These are phyloP conservation scores for Bradynema listronoti DNA, from an alignment of 1,140 invertebrate species.

Conservation along the genomic window DNA sequence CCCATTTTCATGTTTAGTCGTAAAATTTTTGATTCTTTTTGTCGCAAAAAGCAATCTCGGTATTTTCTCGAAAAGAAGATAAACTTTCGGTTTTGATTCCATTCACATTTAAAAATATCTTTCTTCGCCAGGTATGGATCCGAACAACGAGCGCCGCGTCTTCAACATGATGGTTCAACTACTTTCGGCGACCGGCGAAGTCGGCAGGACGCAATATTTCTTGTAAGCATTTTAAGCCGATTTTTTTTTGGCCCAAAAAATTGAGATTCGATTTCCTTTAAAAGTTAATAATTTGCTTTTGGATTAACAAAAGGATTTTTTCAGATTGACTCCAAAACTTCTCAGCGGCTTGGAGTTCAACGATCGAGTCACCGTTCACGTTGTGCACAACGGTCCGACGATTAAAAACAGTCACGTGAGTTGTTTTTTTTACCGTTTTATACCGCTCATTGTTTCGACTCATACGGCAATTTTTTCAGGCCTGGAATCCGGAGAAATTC, in stretches of 20 bases:
- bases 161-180: constrained; percentile 52
- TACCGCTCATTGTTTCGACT: background rate
- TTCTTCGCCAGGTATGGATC: constrained; percentile 46
- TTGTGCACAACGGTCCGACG: constrained; percentile 33
- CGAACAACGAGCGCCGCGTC: constrained; percentile 46
- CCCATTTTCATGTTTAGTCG: too few relatives aligned
- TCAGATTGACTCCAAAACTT: constrained; percentile 50
- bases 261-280: background rate
- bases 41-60: too few relatives aligned
- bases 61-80: too few relatives aligned
- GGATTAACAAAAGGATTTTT: constrained; percentile 10
- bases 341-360: constrained; percentile 42
- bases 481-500: constrained; percentile 21
- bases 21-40: too few relatives aligned
- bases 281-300: background rate
- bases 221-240: constrained; percentile 36
- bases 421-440: constrained; percentile 2
- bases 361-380: constrained; percentile 29
- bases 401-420: constrained; percentile 20
- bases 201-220: constrained; percentile 53
- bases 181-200: constrained; percentile 27
- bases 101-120: background rate
- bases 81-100: too few relatives aligned
- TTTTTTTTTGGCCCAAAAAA: background rate
- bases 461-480: constrained; percentile 9